Base-by-base conservation (phyloP, 2,888 invertebrate species). In the Trachelus iudaicus region DNA sequence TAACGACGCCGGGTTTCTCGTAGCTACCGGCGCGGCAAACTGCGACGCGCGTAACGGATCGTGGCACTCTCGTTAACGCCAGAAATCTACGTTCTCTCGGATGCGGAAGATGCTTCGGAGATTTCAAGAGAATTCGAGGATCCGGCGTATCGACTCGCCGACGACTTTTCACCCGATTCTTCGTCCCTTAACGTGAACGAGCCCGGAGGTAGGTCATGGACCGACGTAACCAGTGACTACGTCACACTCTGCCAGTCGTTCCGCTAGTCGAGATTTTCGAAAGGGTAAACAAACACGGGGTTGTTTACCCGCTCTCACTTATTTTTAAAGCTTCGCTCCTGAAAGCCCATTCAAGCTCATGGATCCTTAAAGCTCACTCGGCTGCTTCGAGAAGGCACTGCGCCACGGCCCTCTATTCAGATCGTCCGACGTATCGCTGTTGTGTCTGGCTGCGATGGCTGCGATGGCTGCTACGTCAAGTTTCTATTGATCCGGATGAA, bases 261-360 rank as follows among this genome's bases (percentile, higher is more conserved):
- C 78, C 71, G 82, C 79, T 79, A 82, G 79, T 80, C 81, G 78
- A 84, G 79, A 82, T 78, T 84, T 83, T 81, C 78, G 76, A 79
- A 81, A 82, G 84, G 86, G 86, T 86, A 86, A 86, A 86, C 85
- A 86, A 86, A 83, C 85, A 79, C 83, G 77, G 82, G 83, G 84
- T 85, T 84, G 85, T 86, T 86, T 76, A 85, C 85, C 77, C 77
- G 81, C 82, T 37, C 37, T 82, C 83, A 81, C 81, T 85, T 83
- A 84, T 84, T 85, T 85, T 86, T 86, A 85, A 85, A 85, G 85
- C 85, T 83, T 0, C 68, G 75, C 75, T 75, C 82, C 84, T 81
- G 84, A 82, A 84, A 82, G 85, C 71, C 68, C 77, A 81, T 85
- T 85, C 85, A 85, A 85, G 84, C 82, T 84, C 85, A 85, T 82